Base-by-base conservation (phyloP, 2,888 invertebrate species). In the Lepidocyrtoides sp. region DNA sequence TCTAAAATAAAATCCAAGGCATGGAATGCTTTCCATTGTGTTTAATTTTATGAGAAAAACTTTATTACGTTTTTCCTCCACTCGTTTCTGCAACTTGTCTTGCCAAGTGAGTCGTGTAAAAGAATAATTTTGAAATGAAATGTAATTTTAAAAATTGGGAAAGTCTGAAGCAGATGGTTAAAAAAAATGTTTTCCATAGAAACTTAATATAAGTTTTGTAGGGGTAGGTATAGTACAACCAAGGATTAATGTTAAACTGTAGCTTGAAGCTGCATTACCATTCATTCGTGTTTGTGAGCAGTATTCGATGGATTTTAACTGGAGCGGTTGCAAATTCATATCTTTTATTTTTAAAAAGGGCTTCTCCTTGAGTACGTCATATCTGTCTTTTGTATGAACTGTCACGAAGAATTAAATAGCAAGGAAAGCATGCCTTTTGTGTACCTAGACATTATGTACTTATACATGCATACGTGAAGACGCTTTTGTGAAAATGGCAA, bases 71-170 rank as follows among this genome's bases (percentile, higher is more conserved):
- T 60, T 60, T 23, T 14, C 26, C 8, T 1, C 26, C 26, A 60
- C 8, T 54, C 5, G 23, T 23, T 60, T 23, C 26, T 26, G n/a
- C n/a, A n/a, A n/a, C n/a, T 60, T 26, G 60, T 32, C 32, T n/a
- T 32, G 17, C 63, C 32, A 14, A 32, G 63, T n/a, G 63, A 66
- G 32, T 66, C 63, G 29, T 32, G 29, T 5, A n/a, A n/a, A 29
- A 32, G 17, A 66, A 66, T 32, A 32, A 66, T 66, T 66, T 41
- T 41, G 20, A 69, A 36, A 69, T 69, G 69, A 7, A 69, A 69
- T 69, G n/a, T n/a, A n/a, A n/a, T 20, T 69, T 69, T 20, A 41
- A 69, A 66, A 66, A 66, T 60, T 60, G 26, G 60, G 12, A 60
- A 66, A 66, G 2, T 5, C 32, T 66, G 14, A 0, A 66, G 66